A percentile compares a stretch with the other conserved stretches of the same genome.
phyloP scores from a whole-genome alignment of 2,113 vertebrate genomes.

The Halichoeres trimaculatus region DNA sequence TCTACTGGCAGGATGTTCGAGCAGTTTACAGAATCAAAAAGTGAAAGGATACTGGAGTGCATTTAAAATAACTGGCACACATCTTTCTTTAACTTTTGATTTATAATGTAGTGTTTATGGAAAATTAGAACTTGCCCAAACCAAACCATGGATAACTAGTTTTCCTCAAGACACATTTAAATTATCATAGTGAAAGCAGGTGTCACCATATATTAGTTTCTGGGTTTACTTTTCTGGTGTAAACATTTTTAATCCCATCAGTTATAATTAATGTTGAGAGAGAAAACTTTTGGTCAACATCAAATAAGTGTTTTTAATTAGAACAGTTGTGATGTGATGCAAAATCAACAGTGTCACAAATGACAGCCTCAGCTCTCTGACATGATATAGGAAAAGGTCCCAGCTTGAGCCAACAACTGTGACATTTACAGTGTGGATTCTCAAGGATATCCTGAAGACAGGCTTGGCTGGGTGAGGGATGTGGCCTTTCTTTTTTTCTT shows the following conservation, averaged over 20 bases:
- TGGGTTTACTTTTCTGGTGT: neutral
- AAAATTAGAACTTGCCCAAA: no score
- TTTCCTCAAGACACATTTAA: no score
- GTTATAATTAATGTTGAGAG: neutral
- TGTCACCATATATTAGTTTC: no score
- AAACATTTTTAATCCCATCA: neutral
- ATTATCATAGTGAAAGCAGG: no score
- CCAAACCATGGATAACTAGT: no score
- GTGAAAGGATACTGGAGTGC: no score
- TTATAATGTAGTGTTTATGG: no score
- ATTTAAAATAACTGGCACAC: no score
- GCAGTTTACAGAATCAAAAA: no score
- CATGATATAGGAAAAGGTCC: slow-evolving; percentile 25
- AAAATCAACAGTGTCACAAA: slow-evolving; percentile 8
- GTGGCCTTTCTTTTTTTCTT: slow-evolving; percentile 8
- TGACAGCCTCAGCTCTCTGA: slow-evolving; percentile 7
- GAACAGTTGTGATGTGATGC: neutral
- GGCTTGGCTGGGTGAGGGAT: slow-evolving; percentile 17
- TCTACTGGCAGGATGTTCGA: no score
- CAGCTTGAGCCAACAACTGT: slow-evolving; percentile 43
- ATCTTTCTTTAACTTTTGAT: no score
- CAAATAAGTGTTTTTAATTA: neutral
- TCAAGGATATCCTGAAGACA: slow-evolving; percentile 33
- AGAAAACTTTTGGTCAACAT: neutral
- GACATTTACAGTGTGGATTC: slow-evolving; percentile 44